Base-by-base conservation (phyloP, 2,113 vertebrate species). In the Bambusicola thoracicus region DNA sequence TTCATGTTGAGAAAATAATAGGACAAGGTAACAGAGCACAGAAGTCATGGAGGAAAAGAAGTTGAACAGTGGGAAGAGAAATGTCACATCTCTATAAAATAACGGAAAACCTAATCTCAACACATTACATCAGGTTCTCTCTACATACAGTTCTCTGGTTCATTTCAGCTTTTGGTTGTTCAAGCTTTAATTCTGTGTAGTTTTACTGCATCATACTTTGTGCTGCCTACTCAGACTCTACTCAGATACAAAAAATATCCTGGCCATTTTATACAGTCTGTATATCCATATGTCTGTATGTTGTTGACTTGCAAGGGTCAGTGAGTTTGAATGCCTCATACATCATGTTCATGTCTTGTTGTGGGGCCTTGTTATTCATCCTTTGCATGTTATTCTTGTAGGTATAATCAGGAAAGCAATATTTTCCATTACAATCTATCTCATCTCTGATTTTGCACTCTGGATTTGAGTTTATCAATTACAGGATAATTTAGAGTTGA, bases 131-230 rank as follows among this genome's bases (percentile, higher is more conserved):
- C n/a, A n/a, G n/a, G n/a, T n/a, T n/a, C n/a, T n/a, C n/a, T n/a
- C n/a, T n/a, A n/a, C n/a, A n/a, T n/a, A n/a, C 22, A 81, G 30
- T 30, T 78, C 51, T 55, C 4, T 56, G 40, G 61, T 92, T 96
- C 51, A 53, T 94, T 90, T 94, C 72, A 91, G 68, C 58, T 69
- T 78, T 78, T 88, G 13, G 78, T 78, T 89, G 62, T 76, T 92
- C 38, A 90, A 66, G 38, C 21, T 81, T 87, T 76, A 40, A 85
- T 93, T 87, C 32, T 55, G 2, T 66, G 56, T n/a, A 72, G 87
- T 92, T 63, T 80, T 86, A 62, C 63, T 92, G 87, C 90, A 75
- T 95, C 68, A 66, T 84, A 75, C 46, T 93, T 95, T 19, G 10
- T 75, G 49, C 83, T 95, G 55, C 46, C 78, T 95, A 38, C 49